Evolutionary conservation across 1,140 invertebrate species (phyloP).

Genomic region (Halesus radiatus): DNA sequence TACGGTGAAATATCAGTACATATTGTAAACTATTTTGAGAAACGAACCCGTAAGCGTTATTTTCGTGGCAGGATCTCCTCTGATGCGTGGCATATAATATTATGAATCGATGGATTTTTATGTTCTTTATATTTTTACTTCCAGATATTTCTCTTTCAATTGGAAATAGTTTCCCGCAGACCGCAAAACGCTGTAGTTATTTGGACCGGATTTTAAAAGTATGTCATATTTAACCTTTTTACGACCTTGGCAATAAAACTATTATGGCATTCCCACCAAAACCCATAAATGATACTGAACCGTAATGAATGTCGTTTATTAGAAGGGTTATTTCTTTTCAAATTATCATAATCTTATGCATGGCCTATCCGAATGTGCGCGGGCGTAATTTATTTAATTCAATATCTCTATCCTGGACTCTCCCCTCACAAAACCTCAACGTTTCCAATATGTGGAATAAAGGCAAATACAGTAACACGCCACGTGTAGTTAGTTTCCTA

Average conservation of each 20-base stretch:
- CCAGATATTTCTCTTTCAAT: background rate
- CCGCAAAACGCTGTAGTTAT: no score
- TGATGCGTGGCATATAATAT: background rate
- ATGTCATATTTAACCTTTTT: no score
- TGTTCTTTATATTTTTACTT: background rate
- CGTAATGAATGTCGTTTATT: no score
- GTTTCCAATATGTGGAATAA: constrained; percentile 23
- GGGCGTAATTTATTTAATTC: constrained; percentile 20
- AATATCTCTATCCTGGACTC: constrained; percentile 15
- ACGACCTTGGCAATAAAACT: no score
- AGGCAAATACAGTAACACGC: constrained; percentile 2
- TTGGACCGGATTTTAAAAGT: no score
- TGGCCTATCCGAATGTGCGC: background rate
- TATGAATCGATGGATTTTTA: constrained; percentile 14
- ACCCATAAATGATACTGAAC: no score
- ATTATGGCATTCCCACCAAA: no score
- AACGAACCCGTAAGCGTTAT: background rate
- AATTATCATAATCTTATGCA: no score
- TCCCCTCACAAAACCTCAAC: constrained; percentile 1
- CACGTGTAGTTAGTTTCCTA: constrained; percentile 21
- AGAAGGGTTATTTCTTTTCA: no score
- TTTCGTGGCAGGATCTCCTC: background rate
- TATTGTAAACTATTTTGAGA: background rate
- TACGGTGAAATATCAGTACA: no score
- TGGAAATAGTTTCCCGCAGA: background rate